phyloP scores from a whole-genome alignment of 2,113 vertebrate species.

The Malurus alboscapulatus region DNA sequence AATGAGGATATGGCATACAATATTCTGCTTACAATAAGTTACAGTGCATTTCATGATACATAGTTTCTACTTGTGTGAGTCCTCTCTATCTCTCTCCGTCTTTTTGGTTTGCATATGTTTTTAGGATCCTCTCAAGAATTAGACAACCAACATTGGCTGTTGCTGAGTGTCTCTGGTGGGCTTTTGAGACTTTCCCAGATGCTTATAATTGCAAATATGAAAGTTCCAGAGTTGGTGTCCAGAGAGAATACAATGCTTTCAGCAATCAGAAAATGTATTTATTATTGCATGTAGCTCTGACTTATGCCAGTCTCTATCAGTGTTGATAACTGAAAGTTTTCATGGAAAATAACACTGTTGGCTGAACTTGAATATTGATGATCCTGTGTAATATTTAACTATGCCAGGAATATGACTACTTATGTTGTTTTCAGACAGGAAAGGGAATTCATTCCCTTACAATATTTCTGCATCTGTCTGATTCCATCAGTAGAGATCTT shows the following conservation, averaged over 20 bases:
- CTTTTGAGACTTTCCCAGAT: neutral
- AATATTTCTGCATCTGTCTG: neutral
- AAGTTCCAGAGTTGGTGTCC: neutral
- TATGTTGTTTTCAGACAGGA: neutral
- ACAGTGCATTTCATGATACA: neutral
- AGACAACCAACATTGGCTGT: neutral
- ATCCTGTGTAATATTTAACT: neutral
- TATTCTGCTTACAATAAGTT: neutral
- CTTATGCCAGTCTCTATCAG: neutral
- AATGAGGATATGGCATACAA: neutral
- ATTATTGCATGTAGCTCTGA: neutral
- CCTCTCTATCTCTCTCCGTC: neutral
- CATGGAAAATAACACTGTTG: neutral
- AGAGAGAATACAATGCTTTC: neutral
- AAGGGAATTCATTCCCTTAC: neutral
- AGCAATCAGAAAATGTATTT: neutral
- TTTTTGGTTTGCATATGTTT: neutral
- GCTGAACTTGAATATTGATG: neutral
- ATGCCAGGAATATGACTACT: neutral
- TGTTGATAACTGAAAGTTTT: neutral
- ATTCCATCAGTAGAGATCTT: neutral
- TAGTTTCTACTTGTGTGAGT: neutral
- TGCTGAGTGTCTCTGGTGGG: neutral
- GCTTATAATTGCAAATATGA: neutral
- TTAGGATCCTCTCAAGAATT: neutral